Base-by-base conservation (phyloP, 2,888 invertebrate genomes). In the Meiosimyza platycephala region DNA sequence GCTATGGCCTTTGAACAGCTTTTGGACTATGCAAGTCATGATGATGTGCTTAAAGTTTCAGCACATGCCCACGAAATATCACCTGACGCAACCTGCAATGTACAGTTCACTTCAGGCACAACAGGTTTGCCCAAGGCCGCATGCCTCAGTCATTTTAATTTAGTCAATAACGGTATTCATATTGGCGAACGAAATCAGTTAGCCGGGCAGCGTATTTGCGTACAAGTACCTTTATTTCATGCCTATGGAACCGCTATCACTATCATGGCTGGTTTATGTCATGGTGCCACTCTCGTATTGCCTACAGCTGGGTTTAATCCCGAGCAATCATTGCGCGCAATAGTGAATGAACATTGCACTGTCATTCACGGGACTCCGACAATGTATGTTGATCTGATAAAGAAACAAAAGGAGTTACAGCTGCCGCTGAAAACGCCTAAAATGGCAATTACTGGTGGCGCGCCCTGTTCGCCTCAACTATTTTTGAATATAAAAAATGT, bases 31-130 rank as follows among this genome's bases (percentile, higher is more conserved):
- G 78, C 80, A 69, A 79, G 54, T 16, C 28, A 65, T 12, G 77
- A 76, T 18, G 81, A 82, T 6, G 77, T 79, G 6, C 69, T 75
- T 1, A 76, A 79, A 50, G 79, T 85, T 22, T 12, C 62, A 3
- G 75, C 76, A 3, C 55, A 89, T n/a, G 91, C 92, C 81, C 78
- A 85, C 0, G 79, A 83, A 0, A 88, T 95, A 13, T 89, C 90
- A 65, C 91, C 93, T 51, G 92, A 93, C 83, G 90, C 90, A 59
- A 89, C 92, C 0, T 91, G 91, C 79, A 94, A 93, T 82, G 92
- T 97, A 77, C 92, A 95, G 83, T 95, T 95, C 82, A 95, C 95
- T 1, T 96, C 95, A 1, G 95, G 94, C 18, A 94, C 94, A 1
- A 95, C 96, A 0, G 90, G 90, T 1, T 81, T 87, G 52, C 94